These are phyloP conservation scores for Cyphomyrmex costatus DNA, from an alignment of 1,140 invertebrate genomes.

Conservation along the genomic window DNA sequence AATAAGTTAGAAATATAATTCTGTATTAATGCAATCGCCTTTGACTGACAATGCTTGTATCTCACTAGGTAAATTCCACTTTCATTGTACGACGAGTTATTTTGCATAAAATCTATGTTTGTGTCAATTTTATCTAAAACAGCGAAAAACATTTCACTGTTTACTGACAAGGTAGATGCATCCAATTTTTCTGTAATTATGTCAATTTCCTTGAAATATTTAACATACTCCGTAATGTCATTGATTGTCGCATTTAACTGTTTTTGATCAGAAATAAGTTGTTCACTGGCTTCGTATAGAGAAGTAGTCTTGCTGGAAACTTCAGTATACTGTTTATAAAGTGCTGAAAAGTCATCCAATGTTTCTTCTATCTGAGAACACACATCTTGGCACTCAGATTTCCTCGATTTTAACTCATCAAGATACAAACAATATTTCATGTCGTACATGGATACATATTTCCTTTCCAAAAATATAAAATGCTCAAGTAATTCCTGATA, in stretches of 20 bases:
- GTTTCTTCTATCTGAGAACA: slow-evolving; percentile 90
- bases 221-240: slow-evolving; percentile 92
- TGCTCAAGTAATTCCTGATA: slow-evolving; percentile 89
- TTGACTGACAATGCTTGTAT: slow-evolving; percentile 93
- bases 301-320: slow-evolving; percentile 97
- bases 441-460: slow-evolving; percentile 89
- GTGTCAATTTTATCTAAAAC: slow-evolving; percentile 95
- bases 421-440: slow-evolving; percentile 90
- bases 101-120: slow-evolving; percentile 94
- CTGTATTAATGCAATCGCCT: slow-evolving; percentile 93
- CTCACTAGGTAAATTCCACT: slow-evolving; percentile 90
- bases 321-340: slow-evolving; percentile 93
- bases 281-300: slow-evolving; percentile 95
- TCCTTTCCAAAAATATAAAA: slow-evolving; percentile 89
- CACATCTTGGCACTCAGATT: slow-evolving; percentile 91
- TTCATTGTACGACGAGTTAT: slow-evolving; percentile 94
- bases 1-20: slow-evolving; percentile 92
- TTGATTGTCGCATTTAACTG: slow-evolving; percentile 93
- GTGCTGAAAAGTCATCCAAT: slow-evolving; percentile 90
- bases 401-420: slow-evolving; percentile 90
- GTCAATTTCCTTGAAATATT: slow-evolving; percentile 95
- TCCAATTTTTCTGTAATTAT: slow-evolving; percentile 92
- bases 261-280: slow-evolving; percentile 95
- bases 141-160: slow-evolving; percentile 93
- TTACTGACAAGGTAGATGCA: slow-evolving; percentile 93